Percentiles rank a stretch among this genome's conserved stretches.
These are phyloP conservation scores for Cottoperca gobio DNA, from an alignment of 2,797 vertebrate species.

Conservation along the genomic window DNA sequence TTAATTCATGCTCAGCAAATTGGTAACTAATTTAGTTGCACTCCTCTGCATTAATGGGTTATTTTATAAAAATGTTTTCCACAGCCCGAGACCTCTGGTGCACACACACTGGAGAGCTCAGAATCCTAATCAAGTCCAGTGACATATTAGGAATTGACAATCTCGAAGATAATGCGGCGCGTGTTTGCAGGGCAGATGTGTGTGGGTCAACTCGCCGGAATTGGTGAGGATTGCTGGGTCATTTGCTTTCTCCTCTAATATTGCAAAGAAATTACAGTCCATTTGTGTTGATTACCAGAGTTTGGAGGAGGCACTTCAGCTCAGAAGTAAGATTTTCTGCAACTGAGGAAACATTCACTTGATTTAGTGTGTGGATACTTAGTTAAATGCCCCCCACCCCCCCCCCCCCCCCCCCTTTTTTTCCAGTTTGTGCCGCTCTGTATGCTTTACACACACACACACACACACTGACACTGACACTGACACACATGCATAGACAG, in stretches of 20 bases:
- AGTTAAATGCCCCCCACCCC: constrained; percentile 21
- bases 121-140: constrained; percentile 99
- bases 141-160: constrained; percentile 99
- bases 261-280: constrained; percentile 69
- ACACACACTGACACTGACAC: constrained; percentile 5
- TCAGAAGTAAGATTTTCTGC: constrained; percentile 52
- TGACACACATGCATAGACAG: constrained; percentile 37
- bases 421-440: constrained; percentile 54
- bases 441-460: constrained; percentile 20
- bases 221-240: constrained; percentile 65
- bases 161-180: constrained; percentile 94
- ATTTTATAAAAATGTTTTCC: constrained; percentile 99
- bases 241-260: constrained; percentile 71
- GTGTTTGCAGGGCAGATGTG: constrained; percentile 64
- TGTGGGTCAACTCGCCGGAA: constrained; percentile 69
- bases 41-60: constrained; percentile 99
- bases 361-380: constrained; percentile 51
- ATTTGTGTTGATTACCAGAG: constrained; percentile 75
- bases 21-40: constrained; percentile 99
- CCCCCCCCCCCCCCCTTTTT: too few species aligned
- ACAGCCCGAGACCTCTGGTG: constrained; percentile 98
- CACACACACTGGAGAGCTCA: constrained; percentile 96
- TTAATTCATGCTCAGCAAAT: constrained; percentile 99
- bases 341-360: constrained; percentile 54
- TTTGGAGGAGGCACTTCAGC: constrained; percentile 64